Evolutionary conservation across 2,797 vertebrate genomes (phyloP).

Genomic region (Lagorchestes hirsutus): DNA sequence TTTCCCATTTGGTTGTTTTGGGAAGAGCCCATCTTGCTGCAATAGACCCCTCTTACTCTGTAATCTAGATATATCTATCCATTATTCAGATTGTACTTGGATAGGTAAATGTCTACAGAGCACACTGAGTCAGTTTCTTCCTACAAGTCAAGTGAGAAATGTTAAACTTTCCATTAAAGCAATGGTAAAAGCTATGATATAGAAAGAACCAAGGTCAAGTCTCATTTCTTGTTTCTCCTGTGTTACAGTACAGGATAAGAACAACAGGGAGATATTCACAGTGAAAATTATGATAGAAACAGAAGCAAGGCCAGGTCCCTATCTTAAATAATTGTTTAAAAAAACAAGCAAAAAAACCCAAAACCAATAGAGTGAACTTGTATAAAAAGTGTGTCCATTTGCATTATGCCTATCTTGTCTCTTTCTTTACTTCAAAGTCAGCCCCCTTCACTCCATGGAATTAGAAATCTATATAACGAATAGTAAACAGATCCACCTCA

Average conservation of each 20-base stretch:
- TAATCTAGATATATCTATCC: background rate
- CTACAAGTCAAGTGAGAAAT: background rate
- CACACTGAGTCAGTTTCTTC: background rate
- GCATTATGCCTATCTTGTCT: background rate
- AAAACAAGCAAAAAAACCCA: background rate
- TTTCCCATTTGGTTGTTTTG: background rate
- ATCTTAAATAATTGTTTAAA: background rate
- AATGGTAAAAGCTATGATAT: background rate
- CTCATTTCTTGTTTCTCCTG: background rate
- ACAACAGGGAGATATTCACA: background rate
- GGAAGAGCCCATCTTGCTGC: background rate
- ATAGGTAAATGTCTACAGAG: background rate
- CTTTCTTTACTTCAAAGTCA: background rate
- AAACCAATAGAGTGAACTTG: background rate
- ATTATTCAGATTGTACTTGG: background rate
- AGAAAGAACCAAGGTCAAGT: background rate
- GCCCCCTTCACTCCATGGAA: constrained; percentile 46
- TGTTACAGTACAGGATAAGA: background rate
- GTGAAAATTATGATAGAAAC: background rate
- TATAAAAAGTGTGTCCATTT: background rate
- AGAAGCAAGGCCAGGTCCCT: background rate
- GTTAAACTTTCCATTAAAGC: background rate
- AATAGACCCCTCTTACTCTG: background rate
- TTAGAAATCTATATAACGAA: constrained; percentile 45
- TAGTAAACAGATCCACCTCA: constrained; percentile 22